Evolutionary conservation across 2,888 invertebrate genomes (phyloP).

Genomic region (Balanococcus diminutus): DNA sequence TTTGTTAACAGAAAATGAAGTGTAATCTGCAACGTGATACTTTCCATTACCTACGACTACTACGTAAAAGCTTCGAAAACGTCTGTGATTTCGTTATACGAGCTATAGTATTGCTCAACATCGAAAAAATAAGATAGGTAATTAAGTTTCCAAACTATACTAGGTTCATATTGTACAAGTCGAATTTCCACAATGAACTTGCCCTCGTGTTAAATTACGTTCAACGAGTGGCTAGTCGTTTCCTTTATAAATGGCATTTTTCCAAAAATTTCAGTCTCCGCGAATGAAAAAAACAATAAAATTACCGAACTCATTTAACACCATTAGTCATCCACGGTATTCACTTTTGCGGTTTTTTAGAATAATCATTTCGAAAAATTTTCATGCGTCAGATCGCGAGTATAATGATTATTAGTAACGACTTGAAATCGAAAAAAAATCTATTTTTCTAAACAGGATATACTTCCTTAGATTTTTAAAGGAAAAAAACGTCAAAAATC

Average conservation of each 20-base stretch:
- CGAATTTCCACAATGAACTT: constrained; percentile 10
- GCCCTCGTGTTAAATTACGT: neutral
- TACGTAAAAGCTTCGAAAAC: neutral
- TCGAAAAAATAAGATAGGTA: neutral
- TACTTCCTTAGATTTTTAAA: too few relatives aligned
- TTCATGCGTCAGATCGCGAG: too few relatives aligned
- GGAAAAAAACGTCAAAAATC: too few relatives aligned
- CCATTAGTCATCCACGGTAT: neutral
- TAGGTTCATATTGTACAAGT: neutral
- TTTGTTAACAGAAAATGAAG: neutral
- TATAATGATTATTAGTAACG: too few relatives aligned
- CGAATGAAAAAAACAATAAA: constrained; percentile 13
- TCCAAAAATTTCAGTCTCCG: neutral
- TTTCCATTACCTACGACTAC: neutral
- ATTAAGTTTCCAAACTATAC: constrained; percentile 5
- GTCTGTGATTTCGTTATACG: neutral
- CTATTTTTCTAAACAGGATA: too few relatives aligned
- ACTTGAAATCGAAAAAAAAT: too few relatives aligned
- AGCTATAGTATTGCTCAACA: neutral
- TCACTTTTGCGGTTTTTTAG: neutral
- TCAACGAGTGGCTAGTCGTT: neutral
- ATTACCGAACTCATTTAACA: constrained; percentile 20
- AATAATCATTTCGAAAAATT: neutral
- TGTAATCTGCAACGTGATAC: constrained; percentile 14
- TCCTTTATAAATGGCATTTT: neutral